Conservation (phyloP, 2,888 invertebrate genomes). For the Tryphoninae sp. region DNA sequence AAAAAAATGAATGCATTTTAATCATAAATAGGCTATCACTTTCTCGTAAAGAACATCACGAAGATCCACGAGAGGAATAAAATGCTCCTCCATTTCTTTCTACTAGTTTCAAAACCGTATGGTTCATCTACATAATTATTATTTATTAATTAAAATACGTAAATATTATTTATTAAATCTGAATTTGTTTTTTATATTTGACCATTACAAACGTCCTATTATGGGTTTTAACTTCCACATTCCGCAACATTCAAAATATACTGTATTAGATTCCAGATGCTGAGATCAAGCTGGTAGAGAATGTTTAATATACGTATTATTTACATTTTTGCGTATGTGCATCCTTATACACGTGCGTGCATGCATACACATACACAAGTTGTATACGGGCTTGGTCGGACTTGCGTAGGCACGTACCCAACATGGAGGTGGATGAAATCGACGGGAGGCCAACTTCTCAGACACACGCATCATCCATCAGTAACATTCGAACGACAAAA, state of each 20-base stretch:
- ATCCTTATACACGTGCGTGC: background rate
- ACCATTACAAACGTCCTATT: too few species aligned
- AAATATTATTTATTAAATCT: too few species aligned
- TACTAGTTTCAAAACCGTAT: too few species aligned
- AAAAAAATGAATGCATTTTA: too few species aligned
- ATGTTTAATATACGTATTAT: background rate
- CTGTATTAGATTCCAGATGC: background rate
- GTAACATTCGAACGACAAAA: slow-evolving; percentile 43
- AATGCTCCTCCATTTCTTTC: too few species aligned
- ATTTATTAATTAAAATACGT: too few species aligned
- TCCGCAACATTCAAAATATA: background rate
- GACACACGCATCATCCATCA: slow-evolving; percentile 34
- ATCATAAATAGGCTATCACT: too few species aligned
- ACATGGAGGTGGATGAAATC: slow-evolving; percentile 67
- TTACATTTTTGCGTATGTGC: slow-evolving; percentile 6
- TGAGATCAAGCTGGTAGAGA: background rate
- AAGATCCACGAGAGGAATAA: too few species aligned
- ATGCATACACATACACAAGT: slow-evolving; percentile 22
- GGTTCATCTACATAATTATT: too few species aligned
- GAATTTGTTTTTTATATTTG: too few species aligned
- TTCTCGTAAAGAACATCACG: too few species aligned
- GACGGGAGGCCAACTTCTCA: slow-evolving; percentile 47
- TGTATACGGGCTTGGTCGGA: slow-evolving; percentile 44
- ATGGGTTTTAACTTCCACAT: too few species aligned
- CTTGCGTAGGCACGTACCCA: slow-evolving; percentile 69